A percentile compares a stretch with the other conserved stretches of the same genome.
phyloP scores from a whole-genome alignment of 1,140 invertebrate species.

The Brachionus asplanchnoidis region DNA sequence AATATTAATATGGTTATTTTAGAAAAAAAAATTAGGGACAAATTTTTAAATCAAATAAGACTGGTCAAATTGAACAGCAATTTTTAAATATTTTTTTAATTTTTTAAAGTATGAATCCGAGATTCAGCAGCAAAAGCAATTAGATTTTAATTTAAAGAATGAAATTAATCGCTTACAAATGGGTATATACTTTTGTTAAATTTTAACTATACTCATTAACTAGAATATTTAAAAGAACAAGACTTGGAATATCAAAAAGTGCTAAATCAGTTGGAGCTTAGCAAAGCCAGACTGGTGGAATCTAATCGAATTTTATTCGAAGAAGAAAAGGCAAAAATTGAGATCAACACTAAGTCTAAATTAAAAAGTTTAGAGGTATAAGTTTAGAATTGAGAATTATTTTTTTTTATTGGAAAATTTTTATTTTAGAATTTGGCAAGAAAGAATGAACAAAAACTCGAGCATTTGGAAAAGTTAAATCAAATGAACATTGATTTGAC shows the following conservation, averaged over 20 bases:
- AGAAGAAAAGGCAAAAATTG: constrained; percentile 44
- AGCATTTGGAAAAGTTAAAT: constrained; percentile 45
- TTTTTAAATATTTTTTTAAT: not conserved
- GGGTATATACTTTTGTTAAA: constrained; percentile 33
- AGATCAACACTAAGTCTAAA: constrained; percentile 7
- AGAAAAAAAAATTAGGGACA: no score
- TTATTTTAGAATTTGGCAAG: constrained; percentile 45
- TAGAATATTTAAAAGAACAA: constrained; percentile 44
- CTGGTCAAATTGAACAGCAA: not conserved
- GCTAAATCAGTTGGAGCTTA: not conserved
- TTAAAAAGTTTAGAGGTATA: constrained; percentile 13
- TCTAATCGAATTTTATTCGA: constrained; percentile 44
- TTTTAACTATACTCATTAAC: constrained; percentile 43
- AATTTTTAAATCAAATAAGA: no score
- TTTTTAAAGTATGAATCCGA: constrained; percentile 47
- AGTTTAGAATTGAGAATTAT: not conserved
- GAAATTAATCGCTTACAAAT: constrained; percentile 49
- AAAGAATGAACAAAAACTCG: constrained; percentile 45
- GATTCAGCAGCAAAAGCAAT: constrained; percentile 49
- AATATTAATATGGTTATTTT: no score
- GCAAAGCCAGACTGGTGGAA: constrained; percentile 2
- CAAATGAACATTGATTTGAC: constrained; percentile 47
- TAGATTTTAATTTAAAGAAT: constrained; percentile 49
- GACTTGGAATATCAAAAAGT: constrained; percentile 37
- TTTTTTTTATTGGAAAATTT: not conserved